Percentiles rank a stretch among this genome's conserved stretches.
These are phyloP conservation scores for Zelleria hepariella DNA, from an alignment of 2,888 invertebrate species.

Conservation along the genomic window DNA sequence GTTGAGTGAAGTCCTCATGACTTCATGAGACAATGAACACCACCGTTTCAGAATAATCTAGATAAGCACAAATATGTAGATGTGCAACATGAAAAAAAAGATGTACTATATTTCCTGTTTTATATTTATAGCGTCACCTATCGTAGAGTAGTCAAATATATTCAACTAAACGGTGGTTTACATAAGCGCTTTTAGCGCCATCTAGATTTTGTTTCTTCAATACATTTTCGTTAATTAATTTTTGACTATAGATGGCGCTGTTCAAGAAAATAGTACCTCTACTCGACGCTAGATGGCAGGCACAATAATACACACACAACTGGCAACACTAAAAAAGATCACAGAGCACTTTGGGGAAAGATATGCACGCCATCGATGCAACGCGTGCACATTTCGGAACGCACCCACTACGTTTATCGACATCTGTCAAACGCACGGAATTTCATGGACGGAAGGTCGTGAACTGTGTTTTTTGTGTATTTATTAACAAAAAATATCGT, in stretches of 20 bases:
- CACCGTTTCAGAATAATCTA: no score
- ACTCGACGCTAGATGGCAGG: slow-evolving; percentile 20
- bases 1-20: no score
- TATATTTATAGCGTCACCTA: not conserved
- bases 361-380: no score
- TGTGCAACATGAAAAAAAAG: no score
- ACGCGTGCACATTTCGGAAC: slow-evolving; percentile 41
- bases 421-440: slow-evolving; percentile 48
- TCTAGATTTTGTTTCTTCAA: no score
- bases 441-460: slow-evolving; percentile 15
- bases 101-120: not conserved
- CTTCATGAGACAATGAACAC: no score
- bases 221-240: no score
- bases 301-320: not conserved
- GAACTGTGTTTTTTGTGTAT: slow-evolving; percentile 32
- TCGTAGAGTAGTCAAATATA: not conserved
- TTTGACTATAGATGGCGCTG: no score
- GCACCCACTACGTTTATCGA: slow-evolving; percentile 35
- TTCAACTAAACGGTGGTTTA: no score
- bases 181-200: no score
- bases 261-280: slow-evolving; percentile 14
- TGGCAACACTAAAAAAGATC: not conserved
- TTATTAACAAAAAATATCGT: slow-evolving; percentile 27
- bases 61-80: no score
- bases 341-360: no score